A percentile compares a stretch with the other conserved stretches of the same genome.
Evolutionary conservation across 2,113 vertebrate species (phyloP).

Genomic region (Oceanites oceanicus): DNA sequence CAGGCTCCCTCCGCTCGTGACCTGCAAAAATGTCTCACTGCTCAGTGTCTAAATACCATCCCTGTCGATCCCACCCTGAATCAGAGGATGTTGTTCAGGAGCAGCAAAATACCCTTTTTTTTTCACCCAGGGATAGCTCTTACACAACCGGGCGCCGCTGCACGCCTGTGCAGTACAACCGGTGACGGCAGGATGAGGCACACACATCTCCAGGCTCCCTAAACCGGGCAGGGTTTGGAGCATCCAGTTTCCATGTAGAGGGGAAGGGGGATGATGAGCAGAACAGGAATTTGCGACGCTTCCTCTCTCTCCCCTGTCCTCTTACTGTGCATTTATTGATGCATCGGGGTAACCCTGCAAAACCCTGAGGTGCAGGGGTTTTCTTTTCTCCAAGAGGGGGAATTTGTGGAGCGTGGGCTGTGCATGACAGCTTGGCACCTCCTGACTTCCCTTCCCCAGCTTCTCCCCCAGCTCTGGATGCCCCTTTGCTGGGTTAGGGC

Average conservation of each 20-base stretch:
- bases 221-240: background rate
- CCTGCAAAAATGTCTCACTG: background rate
- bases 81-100: background rate
- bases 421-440: background rate
- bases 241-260: background rate
- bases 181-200: background rate
- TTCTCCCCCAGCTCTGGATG: background rate
- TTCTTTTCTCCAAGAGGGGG: background rate
- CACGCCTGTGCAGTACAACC: background rate
- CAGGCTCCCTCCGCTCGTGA: background rate
- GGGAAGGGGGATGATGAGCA: background rate
- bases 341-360: background rate
- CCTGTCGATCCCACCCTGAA: rapidly evolving
- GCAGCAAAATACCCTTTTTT: background rate
- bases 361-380: background rate
- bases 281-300: background rate
- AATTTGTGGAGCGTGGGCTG: background rate
- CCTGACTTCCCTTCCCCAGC: background rate
- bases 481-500: background rate
- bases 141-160: background rate
- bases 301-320: background rate
- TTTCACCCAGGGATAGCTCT: background rate
- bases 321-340: background rate
- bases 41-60: rapidly evolving
- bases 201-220: background rate